A percentile compares a stretch with the other conserved stretches of the same genome.
These are phyloP conservation scores for Catostomus latipinnis DNA, from an alignment of 2,797 vertebrate genomes.

Conservation along the genomic window DNA sequence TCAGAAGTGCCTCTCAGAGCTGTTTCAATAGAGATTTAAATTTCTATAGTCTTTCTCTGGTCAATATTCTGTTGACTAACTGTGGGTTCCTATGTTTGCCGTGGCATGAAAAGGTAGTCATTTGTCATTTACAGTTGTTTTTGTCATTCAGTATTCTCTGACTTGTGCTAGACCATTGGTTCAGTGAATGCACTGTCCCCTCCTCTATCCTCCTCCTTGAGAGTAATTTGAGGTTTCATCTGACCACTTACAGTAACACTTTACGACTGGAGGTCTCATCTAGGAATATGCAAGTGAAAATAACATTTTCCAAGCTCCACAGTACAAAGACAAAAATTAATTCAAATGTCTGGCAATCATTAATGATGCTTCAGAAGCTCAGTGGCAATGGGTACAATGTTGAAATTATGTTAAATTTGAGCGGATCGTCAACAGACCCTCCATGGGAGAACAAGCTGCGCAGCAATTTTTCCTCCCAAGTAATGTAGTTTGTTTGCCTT, in stretches of 20 bases:
- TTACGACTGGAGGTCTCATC: constrained; percentile 50
- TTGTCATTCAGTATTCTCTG: constrained; percentile 2
- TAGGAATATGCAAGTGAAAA: neutral
- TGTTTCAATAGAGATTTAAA: no score
- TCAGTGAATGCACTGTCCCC: constrained; percentile 22
- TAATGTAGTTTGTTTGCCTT: no score
- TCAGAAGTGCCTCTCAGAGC: neutral
- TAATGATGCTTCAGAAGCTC: no score
- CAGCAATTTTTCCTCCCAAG: no score
- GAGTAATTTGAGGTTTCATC: constrained; percentile 50
- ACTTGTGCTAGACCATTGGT: neutral
- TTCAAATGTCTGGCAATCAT: no score
- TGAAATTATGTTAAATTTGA: no score
- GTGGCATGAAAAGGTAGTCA: neutral
- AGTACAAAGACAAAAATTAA: no score
- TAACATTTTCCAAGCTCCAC: no score
- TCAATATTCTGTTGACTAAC: neutral
- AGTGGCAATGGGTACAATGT: no score
- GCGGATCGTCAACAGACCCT: no score
- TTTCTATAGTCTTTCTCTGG: neutral
- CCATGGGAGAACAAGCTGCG: no score
- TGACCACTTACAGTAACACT: constrained; percentile 66
- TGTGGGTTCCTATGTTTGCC: neutral
- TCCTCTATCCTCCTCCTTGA: constrained; percentile 24
- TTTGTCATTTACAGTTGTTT: neutral